Evolutionary conservation across 2,888 invertebrate species (phyloP).

Genomic region (Pristionchus maxplancki): DNA sequence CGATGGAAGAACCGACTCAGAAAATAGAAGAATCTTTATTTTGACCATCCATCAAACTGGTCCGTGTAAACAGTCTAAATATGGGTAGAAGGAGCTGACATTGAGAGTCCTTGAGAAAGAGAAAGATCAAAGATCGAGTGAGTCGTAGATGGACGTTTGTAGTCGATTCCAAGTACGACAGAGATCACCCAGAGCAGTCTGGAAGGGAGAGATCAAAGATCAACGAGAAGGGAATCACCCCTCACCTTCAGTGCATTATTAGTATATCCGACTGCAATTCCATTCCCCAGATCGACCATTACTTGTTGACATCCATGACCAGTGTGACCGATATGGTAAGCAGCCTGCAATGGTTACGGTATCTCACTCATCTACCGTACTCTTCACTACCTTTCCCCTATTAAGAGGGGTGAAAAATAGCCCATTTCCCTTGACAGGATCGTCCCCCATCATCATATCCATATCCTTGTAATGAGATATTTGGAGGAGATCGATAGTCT

Average conservation of each 20-base stretch:
- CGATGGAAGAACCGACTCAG: not conserved
- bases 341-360: constrained; percentile 52
- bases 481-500: constrained; percentile 60
- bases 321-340: constrained; percentile 65
- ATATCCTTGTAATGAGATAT: constrained; percentile 59
- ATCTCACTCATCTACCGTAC: not conserved
- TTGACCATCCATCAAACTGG: not conserved
- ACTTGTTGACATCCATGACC: constrained; percentile 69
- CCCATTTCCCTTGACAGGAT: constrained; percentile 65
- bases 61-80: not conserved
- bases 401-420: constrained; percentile 58
- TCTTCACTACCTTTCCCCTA: constrained; percentile 32
- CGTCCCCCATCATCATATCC: constrained; percentile 63
- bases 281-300: constrained; percentile 60
- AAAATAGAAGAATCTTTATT: constrained; percentile 13
- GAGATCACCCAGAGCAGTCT: constrained; percentile 50
- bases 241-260: constrained; percentile 63
- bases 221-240: not conserved
- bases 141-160: constrained; percentile 29
- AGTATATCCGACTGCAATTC: constrained; percentile 63
- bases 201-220: constrained; percentile 16
- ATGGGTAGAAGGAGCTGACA: constrained; percentile 9
- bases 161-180: constrained; percentile 49
- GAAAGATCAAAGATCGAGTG: constrained; percentile 29
- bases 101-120: not conserved